These are phyloP conservation scores for Excalfactoria chinensis DNA, from an alignment of 2,113 vertebrate genomes.

Conservation along the genomic window DNA sequence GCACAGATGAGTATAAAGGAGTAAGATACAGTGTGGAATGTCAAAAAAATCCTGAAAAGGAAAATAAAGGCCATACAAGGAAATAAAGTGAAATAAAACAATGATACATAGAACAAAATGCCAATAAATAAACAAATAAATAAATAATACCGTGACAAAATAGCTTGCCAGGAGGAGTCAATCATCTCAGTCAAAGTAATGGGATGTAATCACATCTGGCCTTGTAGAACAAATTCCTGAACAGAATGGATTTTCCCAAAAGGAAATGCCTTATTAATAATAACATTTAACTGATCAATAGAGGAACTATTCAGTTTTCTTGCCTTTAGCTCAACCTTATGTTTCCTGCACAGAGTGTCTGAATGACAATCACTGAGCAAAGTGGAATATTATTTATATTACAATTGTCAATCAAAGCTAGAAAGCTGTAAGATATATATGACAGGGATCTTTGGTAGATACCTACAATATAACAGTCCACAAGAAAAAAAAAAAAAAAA, in stretches of 20 bases:
- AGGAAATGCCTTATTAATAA: conserved; percentile 41
- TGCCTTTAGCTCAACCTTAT: conserved; percentile 52
- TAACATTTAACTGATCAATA: conserved; percentile 55
- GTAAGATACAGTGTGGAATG: no score
- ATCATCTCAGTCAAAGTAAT: conserved; percentile 11
- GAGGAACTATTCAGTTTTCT: conserved; percentile 47
- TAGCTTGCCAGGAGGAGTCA: neutral
- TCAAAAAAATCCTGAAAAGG: no score
- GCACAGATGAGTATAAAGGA: no score
- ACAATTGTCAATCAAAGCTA: conserved; percentile 26
- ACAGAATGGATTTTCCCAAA: neutral
- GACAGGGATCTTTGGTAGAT: neutral
- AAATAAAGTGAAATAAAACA: no score
- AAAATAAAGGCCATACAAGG: no score
- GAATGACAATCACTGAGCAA: conserved; percentile 38
- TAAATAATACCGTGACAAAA: neutral
- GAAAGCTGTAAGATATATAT: neutral
- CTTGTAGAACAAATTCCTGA: conserved; percentile 7
- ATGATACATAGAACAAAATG: no score
- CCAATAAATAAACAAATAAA: no score
- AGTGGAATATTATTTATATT: conserved; percentile 28
- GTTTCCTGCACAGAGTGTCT: conserved; percentile 13
- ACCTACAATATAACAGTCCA: neutral
- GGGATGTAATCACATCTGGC: neutral
- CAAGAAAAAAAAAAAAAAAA: neutral